Evolutionary conservation across 2,113 vertebrate species (phyloP), one percentile per base, ranked within the genome.

Genomic region (Notechis scutatus): DNA sequence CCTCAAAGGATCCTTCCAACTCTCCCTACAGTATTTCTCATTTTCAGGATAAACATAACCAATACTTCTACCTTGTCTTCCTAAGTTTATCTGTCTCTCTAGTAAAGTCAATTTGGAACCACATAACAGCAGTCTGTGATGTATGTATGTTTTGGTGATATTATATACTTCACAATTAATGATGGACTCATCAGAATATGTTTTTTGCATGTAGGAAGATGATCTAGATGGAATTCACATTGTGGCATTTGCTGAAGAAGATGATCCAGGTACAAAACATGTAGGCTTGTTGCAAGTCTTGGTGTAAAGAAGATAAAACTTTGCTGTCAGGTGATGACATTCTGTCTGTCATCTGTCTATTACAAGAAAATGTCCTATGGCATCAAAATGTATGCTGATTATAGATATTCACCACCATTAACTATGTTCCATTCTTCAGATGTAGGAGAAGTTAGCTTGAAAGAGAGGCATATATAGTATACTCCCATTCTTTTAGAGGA

Each of bases 201-300:
- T 92, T 74, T 95, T 34, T 95, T 94, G 56, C 94, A 95, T 94
- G 56, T 95, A 99, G 99, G 99, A 99, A 94, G 99, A 99, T 45
- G 99, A 99, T 94, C 96, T 99, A 88, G 98, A 99, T 0, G 99
- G 99, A 21, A 98, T 99, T 93, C 99, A 99, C 94, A 99, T 99
- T 8, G 99, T 99, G 91, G 99, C 99, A 39, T 99, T 99, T n/a
- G 99, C 99, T 8, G 99, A 99, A 96, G 98, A 98, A 95, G 99
- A 99, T 0, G 99, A 99, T 90, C 99, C 99, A 93, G 99, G 99
- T 99, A 97, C 94, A 96, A 94, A 55, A 3, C 50, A 74, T 9
- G 26, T n/a, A 39, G 56, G 47, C 57, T 47, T 45, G 52, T 55
- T 55, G n/a, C 39, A 39, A 34, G 8, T 5, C 59, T 92, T 52